Evolutionary conservation across 2,797 vertebrate genomes (phyloP).

Genomic region (Lagodon rhomboides): DNA sequence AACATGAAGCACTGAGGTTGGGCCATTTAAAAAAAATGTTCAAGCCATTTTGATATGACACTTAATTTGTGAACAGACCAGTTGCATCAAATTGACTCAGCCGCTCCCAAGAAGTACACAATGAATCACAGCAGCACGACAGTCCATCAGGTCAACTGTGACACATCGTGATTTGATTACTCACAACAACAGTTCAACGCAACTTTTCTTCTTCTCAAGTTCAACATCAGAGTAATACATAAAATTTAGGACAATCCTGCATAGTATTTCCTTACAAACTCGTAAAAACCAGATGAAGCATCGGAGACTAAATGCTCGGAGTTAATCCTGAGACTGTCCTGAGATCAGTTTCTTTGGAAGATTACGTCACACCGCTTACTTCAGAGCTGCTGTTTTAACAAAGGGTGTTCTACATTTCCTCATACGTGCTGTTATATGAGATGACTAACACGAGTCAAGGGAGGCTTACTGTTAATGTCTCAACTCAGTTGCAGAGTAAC

Average conservation of each 20-base stretch:
- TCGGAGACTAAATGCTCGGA: not conserved
- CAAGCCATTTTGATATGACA: too few species aligned
- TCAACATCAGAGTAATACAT: too few species aligned
- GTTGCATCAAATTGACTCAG: too few species aligned
- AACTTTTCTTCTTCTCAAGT: too few species aligned
- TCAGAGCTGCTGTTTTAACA: not conserved
- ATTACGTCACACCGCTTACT: not conserved
- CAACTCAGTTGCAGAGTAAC: constrained; percentile 1
- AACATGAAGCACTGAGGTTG: not conserved
- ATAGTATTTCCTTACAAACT: not conserved
- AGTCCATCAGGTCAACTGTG: too few species aligned
- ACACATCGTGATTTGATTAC: too few species aligned
- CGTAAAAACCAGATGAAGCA: constrained; percentile 8
- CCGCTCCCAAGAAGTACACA: too few species aligned
- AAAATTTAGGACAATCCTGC: too few species aligned
- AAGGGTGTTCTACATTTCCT: constrained; percentile 17
- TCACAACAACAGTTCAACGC: too few species aligned
- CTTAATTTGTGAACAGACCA: too few species aligned
- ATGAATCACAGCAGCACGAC: too few species aligned
- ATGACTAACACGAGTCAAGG: not conserved
- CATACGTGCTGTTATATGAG: not conserved
- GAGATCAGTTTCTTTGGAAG: not conserved
- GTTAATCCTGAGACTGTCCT: not conserved
- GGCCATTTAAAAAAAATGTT: too few species aligned
- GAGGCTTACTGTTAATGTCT: not conserved